Evolutionary conservation across 2,888 invertebrate genomes (phyloP), one percentile per base, ranked within the genome.

Genomic region (Macrosoma leucophasiata): DNA sequence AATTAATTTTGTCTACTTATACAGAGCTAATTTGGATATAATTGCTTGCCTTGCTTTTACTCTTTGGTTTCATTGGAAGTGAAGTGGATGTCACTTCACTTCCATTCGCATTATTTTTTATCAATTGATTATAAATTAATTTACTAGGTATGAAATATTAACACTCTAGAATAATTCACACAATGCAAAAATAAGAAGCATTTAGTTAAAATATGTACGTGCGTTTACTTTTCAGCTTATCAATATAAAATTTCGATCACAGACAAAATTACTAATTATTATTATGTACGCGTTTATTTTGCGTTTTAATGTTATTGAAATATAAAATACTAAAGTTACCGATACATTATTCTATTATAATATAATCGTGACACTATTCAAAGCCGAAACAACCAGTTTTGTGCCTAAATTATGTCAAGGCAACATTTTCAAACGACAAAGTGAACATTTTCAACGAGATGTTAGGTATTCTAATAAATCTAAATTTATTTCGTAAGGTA

Each of bases 191-290:
- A n/a, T n/a, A n/a, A n/a, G n/a, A n/a, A n/a, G n/a, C n/a, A n/a
- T n/a, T n/a, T n/a, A n/a, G n/a, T n/a, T n/a, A n/a, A n/a, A 39
- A 31, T 43, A 38, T 24, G 25, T 43, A 50, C 59, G 70, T 70
- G 71, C 70, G 69, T 58, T 72, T 69, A 64, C 52, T 61, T 63
- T 64, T 64, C 74, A 73, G 78, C 79, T 76, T 81, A 82, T 72
- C 66, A 70, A 78, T 81, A 79, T 74, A 77, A 74, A 73, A 76
- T 77, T 78, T 79, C 59, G 77, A 82, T 82, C 82, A 82, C 82
- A 82, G 81, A 79, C 74, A 81, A 77, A 81, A 81, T 81, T 77
- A 79, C 78, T 75, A 54, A 51, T 48, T 45, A 50, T 48, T 38
- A 75, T 69, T 62, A 70, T 68, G 62, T 61, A 70, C 71, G 67